Evolutionary conservation across 2,113 vertebrate genomes (phyloP), one percentile per base, ranked within the genome.

Genomic region (Poeciliopsis occidentalis): DNA sequence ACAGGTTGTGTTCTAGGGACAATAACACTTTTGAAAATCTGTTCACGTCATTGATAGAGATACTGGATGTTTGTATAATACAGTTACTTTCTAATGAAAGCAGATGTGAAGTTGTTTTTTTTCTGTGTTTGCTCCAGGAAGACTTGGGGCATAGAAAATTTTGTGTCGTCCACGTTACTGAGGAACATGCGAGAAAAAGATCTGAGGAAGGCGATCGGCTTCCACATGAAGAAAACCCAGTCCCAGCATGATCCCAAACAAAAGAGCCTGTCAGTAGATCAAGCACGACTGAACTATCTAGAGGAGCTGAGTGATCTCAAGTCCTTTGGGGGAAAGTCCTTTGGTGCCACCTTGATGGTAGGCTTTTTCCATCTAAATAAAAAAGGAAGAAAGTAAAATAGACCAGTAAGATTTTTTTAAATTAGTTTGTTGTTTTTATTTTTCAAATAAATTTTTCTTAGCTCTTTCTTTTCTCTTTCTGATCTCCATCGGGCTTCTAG

Each of bases 111-210:
- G 19, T 19, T 8, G 22, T 8, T 54, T 24, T 79, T 5, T 37
- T 27, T 79, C n/a, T 65, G 24, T 75, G 60, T 75, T 85, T 80
- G 10, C 57, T 83, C 72, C 91, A 99, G 98, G 92, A 98, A 96
- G 88, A 97, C 97, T 27, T 99, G 97, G 98, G 97, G 98, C 64
- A 97, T 99, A 0, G 98, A 98, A 77, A 98, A 96, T 91, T 98
- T 99, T 92, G 95, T 99, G 76, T 99, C 98, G 0, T 96, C 96
- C 86, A 99, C 98, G 17, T 81, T 99, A 87, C 94, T 99, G 73
- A 95, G 95, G 63, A 99, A 98, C 91, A 99, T 99, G 97, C 95
- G 95, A 79, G 97, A 97, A 75, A 99, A 99, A 81, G 98, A 99
- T 83, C 95, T 99, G 84, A 97, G 94, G 92, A 99, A 99, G 86